These are phyloP conservation scores for Drosophila kambysellisi DNA, from an alignment of 2,888 invertebrate species.

Conservation along the genomic window DNA sequence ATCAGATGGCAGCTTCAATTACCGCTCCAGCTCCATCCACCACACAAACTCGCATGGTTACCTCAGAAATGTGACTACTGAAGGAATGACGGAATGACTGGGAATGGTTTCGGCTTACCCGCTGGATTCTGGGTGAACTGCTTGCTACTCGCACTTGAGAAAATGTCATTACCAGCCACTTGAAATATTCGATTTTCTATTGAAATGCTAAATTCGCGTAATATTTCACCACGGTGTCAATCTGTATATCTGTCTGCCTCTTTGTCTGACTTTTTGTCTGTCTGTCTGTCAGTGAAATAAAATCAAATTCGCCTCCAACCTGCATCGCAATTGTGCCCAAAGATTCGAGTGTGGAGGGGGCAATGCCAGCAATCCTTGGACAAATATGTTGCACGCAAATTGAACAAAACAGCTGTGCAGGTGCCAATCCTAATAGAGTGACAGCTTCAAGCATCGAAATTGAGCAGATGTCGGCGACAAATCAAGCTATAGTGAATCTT, in stretches of 20 bases:
- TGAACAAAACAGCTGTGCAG: slow-evolving; percentile 15
- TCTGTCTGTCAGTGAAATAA: slow-evolving; percentile 24
- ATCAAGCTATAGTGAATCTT: neutral
- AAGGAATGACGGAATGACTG: slow-evolving; percentile 37
- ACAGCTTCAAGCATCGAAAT: neutral
- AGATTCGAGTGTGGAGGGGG: slow-evolving; percentile 7
- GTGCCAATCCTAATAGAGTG: slow-evolving; percentile 1
- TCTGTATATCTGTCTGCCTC: slow-evolving; percentile 3
- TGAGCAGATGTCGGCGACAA: neutral
- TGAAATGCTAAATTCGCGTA: slow-evolving; percentile 78
- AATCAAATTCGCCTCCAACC: slow-evolving; percentile 42
- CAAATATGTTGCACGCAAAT: slow-evolving; percentile 21
- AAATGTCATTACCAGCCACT: slow-evolving; percentile 79
- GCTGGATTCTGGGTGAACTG: slow-evolving; percentile 36
- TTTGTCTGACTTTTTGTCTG: slow-evolving; percentile 13
- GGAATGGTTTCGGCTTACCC: slow-evolving; percentile 24
- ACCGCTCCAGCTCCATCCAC: slow-evolving; percentile 35
- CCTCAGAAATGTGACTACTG: slow-evolving; percentile 57
- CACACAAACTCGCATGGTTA: slow-evolving; percentile 46
- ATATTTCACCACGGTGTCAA: slow-evolving; percentile 60
- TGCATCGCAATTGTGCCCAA: slow-evolving; percentile 26
- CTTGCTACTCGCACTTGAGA: slow-evolving; percentile 46
- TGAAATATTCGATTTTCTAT: slow-evolving; percentile 78
- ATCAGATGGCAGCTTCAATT: slow-evolving; percentile 76
- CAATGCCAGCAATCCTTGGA: slow-evolving; percentile 10